Evolutionary conservation across 1,140 invertebrate species (phyloP), one percentile per base, ranked within the genome.

Genomic region (Cydia amplana): DNA sequence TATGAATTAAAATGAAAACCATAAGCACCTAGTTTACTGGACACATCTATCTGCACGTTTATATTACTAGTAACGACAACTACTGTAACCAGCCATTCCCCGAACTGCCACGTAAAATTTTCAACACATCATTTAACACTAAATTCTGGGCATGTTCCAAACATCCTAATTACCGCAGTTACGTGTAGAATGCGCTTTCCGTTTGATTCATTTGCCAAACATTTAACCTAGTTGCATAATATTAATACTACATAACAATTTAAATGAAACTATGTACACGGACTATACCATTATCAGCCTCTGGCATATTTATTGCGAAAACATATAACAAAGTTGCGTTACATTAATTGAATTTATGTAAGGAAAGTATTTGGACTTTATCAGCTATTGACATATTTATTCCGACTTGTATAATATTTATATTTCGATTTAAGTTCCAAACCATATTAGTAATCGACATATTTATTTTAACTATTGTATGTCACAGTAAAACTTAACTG

Each of bases 221-320:
- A 51, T 60, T 60, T 60, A 60, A 60, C 55, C 18, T 2, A 60
- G 55, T 60, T 60, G 55, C 55, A 55, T 55, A 55, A 55, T 12
- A 60, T 51, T 60, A 60, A 6, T 49, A n/a, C n/a, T 60, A 60
- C 10, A 60, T 51, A n/a, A n/a, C 16, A n/a, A n/a, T 51, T 51
- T n/a, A 51, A 46, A 51, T 51, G 14, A 51, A 46, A 46, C 43
- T 16, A 16, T 14, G 43, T 46, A 14, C 14, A 46, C 10, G 43
- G 12, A 14, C 43, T 14, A 46, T 46, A 46, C 16, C 10, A 4
- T 40, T 46, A 46, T 46, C 43, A 46, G 43, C 43, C 43, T 46
- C 14, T 46, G 43, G 43, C 43, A 46, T 46, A 46, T 46, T 46
- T 46, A 46, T 46, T 14, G 43, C 43, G 10, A 16, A 46, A 4